Conservation (phyloP, 1,140 invertebrate genomes). For the Bombus waltoni region DNA sequence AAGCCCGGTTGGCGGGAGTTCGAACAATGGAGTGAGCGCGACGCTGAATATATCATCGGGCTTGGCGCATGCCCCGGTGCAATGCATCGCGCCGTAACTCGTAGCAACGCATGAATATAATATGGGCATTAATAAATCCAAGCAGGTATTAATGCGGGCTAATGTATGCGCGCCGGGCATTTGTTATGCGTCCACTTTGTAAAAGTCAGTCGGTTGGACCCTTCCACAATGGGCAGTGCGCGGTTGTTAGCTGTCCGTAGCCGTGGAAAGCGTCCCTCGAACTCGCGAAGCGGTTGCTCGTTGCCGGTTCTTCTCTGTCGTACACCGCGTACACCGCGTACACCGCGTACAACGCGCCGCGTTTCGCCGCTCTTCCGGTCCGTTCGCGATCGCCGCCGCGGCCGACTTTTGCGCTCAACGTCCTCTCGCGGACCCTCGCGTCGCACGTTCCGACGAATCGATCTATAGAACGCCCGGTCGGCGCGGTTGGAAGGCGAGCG, state of each 20-base stretch:
- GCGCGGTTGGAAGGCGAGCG: slow-evolving; percentile 25
- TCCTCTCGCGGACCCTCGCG: neutral
- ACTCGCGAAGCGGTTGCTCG: neutral
- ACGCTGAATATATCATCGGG: slow-evolving; percentile 77
- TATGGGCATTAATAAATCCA: slow-evolving; percentile 80
- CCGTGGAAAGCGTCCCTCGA: slow-evolving; percentile 46
- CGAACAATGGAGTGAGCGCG: slow-evolving; percentile 65
- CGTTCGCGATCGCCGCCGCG: slow-evolving; percentile 27
- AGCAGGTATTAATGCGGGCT: slow-evolving; percentile 79
- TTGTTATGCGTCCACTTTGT: slow-evolving; percentile 74
- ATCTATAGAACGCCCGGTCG: slow-evolving; percentile 59
- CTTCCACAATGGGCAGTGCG: slow-evolving; percentile 43
- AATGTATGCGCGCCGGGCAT: slow-evolving; percentile 76
- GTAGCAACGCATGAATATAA: slow-evolving; percentile 74
- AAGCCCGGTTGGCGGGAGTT: neutral
- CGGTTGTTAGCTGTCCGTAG: slow-evolving; percentile 55
- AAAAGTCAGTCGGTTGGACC: slow-evolving; percentile 61
- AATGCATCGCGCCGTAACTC: slow-evolving; percentile 54
- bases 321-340: slow-evolving; percentile 16
- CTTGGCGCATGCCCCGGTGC: slow-evolving; percentile 60
- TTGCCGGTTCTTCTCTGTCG: neutral
- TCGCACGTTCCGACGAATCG: slow-evolving; percentile 62
- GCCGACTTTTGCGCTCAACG: neutral
- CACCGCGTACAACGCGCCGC: neutral
- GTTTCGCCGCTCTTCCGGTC: slow-evolving; percentile 11